Evolutionary conservation across 2,797 vertebrate genomes (phyloP).

Genomic region (Bradypus variegatus): DNA sequence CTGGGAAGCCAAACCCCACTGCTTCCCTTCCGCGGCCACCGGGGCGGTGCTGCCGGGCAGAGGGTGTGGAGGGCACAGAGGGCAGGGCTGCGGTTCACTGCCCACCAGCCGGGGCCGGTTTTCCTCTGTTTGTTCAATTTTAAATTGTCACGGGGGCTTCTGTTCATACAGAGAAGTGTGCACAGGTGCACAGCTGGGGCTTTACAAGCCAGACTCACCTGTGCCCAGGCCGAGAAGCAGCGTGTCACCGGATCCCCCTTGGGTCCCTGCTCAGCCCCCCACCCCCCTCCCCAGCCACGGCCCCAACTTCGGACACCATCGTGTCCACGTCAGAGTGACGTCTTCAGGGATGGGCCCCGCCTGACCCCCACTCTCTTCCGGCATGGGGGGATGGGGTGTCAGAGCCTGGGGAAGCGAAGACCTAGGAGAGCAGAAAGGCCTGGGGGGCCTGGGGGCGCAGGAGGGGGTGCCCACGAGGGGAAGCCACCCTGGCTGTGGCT

Average conservation of each 20-base stretch:
- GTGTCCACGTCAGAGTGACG: too few relatives aligned
- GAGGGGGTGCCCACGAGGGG: neutral
- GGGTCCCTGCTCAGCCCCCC: neutral
- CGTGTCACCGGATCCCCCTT: neutral
- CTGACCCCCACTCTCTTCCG: fast-evolving
- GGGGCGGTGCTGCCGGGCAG: fast-evolving
- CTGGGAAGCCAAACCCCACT: neutral
- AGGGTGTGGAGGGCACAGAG: too few relatives aligned
- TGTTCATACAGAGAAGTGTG: fast-evolving
- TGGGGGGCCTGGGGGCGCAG: neutral
- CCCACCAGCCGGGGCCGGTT: neutral
- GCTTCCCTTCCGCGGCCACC: neutral
- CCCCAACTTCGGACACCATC: too few relatives aligned
- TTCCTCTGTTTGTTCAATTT: neutral
- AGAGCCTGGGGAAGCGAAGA: too few relatives aligned
- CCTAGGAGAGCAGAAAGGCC: too few relatives aligned
- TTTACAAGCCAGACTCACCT: neutral
- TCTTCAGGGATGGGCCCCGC: neutral
- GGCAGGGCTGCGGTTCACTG: neutral
- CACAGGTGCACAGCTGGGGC: fast-evolving
- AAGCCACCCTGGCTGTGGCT: neutral
- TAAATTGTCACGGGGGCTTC: fast-evolving
- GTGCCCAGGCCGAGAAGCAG: neutral
- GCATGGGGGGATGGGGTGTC: neutral
- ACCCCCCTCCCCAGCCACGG: fast-evolving